A percentile compares a stretch with the other conserved stretches of the same genome.
Evolutionary conservation across 2,888 invertebrate species (phyloP).

Genomic region (Cantharis flavilabris): DNA sequence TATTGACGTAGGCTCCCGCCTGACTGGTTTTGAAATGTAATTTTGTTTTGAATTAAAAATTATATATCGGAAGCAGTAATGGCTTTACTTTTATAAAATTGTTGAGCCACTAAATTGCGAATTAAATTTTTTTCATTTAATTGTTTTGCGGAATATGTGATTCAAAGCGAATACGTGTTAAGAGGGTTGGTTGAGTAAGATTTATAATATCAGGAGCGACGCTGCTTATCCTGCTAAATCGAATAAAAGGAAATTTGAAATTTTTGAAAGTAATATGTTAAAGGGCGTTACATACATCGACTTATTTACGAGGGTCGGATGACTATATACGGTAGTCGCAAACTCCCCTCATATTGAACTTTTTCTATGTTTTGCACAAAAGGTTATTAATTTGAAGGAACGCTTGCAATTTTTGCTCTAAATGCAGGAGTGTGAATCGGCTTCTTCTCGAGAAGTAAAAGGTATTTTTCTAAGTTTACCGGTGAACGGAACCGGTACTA

Average conservation of each 20-base stretch:
- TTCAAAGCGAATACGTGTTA: background rate
- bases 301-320: constrained; percentile 1
- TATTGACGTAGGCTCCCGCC: constrained; percentile 16
- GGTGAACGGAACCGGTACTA: constrained; percentile 46
- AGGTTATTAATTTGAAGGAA: background rate
- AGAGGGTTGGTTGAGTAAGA: background rate
- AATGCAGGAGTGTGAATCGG: background rate
- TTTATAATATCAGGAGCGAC: background rate
- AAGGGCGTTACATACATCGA: background rate
- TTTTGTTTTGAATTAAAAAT: constrained; percentile 21
- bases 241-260: constrained; percentile 15
- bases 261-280: constrained; percentile 1
- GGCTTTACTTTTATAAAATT: background rate
- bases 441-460: constrained; percentile 18
- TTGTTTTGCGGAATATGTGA: background rate
- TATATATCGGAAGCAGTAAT: background rate
- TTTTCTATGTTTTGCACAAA: background rate
- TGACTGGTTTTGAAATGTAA: constrained; percentile 12
- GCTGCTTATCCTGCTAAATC: constrained; percentile 9
- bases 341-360: background rate
- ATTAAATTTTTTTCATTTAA: background rate
- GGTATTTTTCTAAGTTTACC: constrained; percentile 35
- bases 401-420: background rate
- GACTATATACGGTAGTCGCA: background rate
- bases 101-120: background rate